These are phyloP conservation scores for Nyctibius grandis DNA, from an alignment of 2,797 vertebrate genomes.

Conservation along the genomic window DNA sequence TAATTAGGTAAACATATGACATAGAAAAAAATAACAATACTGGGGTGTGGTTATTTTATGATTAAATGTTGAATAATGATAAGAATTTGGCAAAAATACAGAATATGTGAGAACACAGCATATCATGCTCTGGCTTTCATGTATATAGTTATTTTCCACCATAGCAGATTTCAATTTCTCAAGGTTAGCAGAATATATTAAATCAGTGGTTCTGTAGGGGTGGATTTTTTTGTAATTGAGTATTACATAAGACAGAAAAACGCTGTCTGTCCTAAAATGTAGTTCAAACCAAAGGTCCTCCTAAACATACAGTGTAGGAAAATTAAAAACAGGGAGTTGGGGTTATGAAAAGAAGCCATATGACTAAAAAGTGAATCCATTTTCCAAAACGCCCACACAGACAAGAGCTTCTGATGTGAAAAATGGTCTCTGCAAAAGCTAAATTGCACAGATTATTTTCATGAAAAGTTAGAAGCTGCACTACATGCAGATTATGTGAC, in stretches of 20 bases:
- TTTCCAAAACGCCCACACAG: constrained; percentile 75
- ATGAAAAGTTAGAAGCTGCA: constrained; percentile 48
- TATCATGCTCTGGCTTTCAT: neutral
- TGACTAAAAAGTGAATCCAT: constrained; percentile 68
- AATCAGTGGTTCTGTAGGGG: neutral
- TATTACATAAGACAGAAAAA: neutral
- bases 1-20: neutral
- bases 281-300: constrained; percentile 32
- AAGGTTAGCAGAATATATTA: neutral
- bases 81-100: neutral
- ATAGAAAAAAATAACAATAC: neutral
- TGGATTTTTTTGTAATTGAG: neutral
- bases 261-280: neutral
- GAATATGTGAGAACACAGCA: neutral
- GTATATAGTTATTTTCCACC: neutral
- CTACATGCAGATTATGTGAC: constrained; percentile 17
- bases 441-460: constrained; percentile 56
- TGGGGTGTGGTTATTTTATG: neutral
- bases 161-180: neutral
- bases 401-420: constrained; percentile 68
- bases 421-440: constrained; percentile 69
- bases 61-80: neutral
- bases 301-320: neutral
- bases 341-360: constrained; percentile 62
- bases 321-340: constrained; percentile 37